phyloP scores from a whole-genome alignment of 2,113 vertebrate species.

The Odocoileus virginianus region DNA sequence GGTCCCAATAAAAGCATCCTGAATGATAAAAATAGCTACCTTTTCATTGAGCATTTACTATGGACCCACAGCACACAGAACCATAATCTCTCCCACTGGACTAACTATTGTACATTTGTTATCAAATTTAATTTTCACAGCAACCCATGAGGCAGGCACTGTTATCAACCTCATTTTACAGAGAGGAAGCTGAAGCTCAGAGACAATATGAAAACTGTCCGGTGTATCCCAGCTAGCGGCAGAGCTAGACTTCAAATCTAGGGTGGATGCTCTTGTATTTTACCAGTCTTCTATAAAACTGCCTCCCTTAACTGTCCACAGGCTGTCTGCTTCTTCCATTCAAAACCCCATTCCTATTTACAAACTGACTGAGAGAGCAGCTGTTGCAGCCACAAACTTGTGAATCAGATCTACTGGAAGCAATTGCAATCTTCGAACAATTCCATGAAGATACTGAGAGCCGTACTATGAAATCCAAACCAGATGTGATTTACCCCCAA shows the following conservation, averaged over 20 bases:
- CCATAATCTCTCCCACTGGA: background rate
- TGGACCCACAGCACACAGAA: background rate
- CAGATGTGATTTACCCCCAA: background rate
- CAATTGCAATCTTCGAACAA: background rate
- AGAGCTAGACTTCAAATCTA: background rate
- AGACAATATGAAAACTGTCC: background rate
- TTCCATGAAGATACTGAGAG: background rate
- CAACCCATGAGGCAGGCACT: background rate
- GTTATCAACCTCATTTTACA: background rate
- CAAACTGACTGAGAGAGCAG: conserved; percentile 3
- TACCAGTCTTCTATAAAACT: background rate
- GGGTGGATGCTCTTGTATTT: no score
- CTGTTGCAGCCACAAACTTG: background rate
- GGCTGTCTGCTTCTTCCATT: background rate
- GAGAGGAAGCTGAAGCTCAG: background rate
- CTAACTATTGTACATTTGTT: background rate
- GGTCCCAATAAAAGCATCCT: background rate
- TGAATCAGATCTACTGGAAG: conserved; percentile 31
- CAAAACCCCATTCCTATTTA: background rate
- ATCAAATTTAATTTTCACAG: background rate
- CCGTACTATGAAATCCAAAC: background rate
- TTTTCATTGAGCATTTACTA: background rate
- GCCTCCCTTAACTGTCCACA: background rate
- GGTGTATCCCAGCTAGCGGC: no score
- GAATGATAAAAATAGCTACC: background rate